phyloP scores from a whole-genome alignment of 2,888 invertebrate genomes.

The Hypercompe scribonia region DNA sequence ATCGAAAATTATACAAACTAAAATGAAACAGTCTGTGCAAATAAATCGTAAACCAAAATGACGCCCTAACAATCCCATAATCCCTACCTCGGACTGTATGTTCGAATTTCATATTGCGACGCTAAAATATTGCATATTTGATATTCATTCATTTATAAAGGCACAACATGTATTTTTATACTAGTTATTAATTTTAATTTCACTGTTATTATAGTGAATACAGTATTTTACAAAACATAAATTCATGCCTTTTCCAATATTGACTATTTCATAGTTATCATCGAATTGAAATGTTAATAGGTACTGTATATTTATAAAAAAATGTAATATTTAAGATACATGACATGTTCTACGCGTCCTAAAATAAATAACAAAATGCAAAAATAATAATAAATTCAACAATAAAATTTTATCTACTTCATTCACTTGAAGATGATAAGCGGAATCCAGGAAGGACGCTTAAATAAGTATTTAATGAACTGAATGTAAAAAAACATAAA shows the following conservation, averaged over 20 bases:
- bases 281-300: neutral
- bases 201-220: neutral
- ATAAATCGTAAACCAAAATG: constrained; percentile 74
- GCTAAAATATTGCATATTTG: constrained; percentile 55
- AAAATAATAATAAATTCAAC: no score
- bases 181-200: no score
- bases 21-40: constrained; percentile 50
- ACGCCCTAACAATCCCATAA: constrained; percentile 70
- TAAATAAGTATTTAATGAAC: neutral
- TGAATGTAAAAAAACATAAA: neutral
- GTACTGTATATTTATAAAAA: no score
- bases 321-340: no score
- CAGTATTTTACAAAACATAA: no score
- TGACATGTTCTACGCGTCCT: no score
- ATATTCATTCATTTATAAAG: neutral
- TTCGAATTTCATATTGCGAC: constrained; percentile 56
- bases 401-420: neutral
- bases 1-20: constrained; percentile 30
- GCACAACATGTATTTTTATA: no score
- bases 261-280: neutral
- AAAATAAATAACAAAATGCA: no score
- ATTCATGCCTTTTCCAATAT: neutral
- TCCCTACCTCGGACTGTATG: constrained; percentile 62
- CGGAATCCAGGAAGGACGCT: neutral
- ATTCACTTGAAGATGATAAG: neutral